Base-by-base conservation (phyloP, 2,113 vertebrate species). In the Nibea coibor region DNA sequence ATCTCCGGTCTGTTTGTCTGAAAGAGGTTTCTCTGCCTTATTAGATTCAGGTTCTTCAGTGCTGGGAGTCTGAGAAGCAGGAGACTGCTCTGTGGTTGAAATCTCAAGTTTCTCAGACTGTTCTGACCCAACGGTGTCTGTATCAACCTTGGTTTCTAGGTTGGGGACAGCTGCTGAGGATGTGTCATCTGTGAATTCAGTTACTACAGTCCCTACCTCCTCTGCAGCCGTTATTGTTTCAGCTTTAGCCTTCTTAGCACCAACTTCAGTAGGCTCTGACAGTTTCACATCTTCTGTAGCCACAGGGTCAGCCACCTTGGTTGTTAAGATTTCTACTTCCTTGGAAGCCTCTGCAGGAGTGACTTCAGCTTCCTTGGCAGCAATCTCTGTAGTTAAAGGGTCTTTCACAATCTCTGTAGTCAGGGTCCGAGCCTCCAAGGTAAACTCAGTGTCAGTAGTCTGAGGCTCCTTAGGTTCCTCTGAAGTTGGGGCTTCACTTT, bases 11-110 rank as follows among this genome's bases (percentile, higher is more conserved):
- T 57, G 72, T 42, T 65, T 56, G 15, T 62, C 61, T 64, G 53
- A 47, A 57, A 58, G 22, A n/a, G 74, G 53, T 8, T 83, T 75
- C 26, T 65, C 66, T 7, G 31, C 50, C 28, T 51, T 66, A 58
- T 43, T 53, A 22, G 59, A 20, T 28, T 81, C 56, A 11, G 26
- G 35, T 65, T 66, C 65, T 42, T 79, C 67, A 5, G 69, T 22
- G 43, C 28, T 39, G 11, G 45, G 43, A 62, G 65, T 28, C 69
- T 69, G 50, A 70, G 64, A 61, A 58, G 39, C 11, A 57, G 67
- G 20, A 1, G 77, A 42, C 35, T 17, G 24, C 16, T 62, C 24
- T 0, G 73, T 35, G 22, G 42, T 26, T 57, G 14, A 19, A 71
- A 45, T 42, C 57, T 71, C 76, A 43, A 12, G 39, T 50, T 73